Evolutionary conservation across 2,888 invertebrate species (phyloP).

Genomic region (Chymomyza procnemis): DNA sequence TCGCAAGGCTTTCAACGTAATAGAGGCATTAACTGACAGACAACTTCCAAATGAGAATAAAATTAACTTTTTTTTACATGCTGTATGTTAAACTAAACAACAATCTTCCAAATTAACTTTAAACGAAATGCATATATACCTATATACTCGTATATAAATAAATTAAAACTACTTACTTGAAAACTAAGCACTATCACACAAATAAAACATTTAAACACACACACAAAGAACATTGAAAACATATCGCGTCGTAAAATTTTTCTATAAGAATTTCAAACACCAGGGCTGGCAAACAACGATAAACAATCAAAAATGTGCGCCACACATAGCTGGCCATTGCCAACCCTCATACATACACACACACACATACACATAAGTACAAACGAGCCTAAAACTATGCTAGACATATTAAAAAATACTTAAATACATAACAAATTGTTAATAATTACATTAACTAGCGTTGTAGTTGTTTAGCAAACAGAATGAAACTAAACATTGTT

Average conservation of each 20-base stretch:
- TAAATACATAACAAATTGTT: conserved; percentile 31
- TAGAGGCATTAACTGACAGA: conserved; percentile 8
- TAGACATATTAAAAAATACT: not conserved
- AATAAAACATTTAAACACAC: conserved; percentile 1
- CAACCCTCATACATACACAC: no score
- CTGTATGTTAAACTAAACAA: conserved; percentile 60
- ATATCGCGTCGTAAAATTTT: conserved; percentile 31
- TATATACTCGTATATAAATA: not conserved
- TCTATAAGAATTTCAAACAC: conserved; percentile 26
- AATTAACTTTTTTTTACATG: conserved; percentile 51
- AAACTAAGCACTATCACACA: not conserved
- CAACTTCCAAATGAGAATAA: conserved; percentile 34
- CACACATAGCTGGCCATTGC: no score
- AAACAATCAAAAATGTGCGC: no score
- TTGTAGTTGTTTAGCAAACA: not conserved
- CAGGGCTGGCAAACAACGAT: no score
- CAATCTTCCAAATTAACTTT: conserved; percentile 65
- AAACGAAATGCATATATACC: conserved; percentile 30
- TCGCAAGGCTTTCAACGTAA: conserved; percentile 7
- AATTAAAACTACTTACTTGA: conserved; percentile 29
- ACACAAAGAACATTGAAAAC: conserved; percentile 25
- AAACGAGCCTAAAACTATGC: not conserved
- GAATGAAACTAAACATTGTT: not conserved
- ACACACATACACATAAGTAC: not conserved
- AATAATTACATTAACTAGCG: conserved; percentile 21